Conservation (phyloP, 2,797 vertebrate species). For the Phoeniculus purpureus region DNA sequence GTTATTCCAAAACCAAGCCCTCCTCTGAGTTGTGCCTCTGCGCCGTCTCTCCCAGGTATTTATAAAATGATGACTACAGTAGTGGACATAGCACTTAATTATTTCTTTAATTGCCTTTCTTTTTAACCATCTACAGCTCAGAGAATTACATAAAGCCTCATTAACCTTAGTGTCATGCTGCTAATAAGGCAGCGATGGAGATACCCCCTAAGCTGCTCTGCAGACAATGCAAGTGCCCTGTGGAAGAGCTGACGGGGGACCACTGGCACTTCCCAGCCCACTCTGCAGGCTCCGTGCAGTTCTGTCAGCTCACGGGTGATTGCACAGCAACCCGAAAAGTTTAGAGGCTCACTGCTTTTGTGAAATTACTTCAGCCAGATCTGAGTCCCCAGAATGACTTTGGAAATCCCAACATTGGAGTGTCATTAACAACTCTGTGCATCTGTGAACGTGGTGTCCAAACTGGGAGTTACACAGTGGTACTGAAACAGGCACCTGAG, state of each 20-base stretch:
- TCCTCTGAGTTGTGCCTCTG: background rate
- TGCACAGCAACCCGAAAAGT: background rate
- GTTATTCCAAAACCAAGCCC: conserved; percentile 20
- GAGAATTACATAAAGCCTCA: background rate
- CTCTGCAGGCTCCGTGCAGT: rapidly evolving
- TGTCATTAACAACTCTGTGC: background rate
- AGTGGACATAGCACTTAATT: background rate
- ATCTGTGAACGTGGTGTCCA: background rate
- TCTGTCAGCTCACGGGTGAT: rapidly evolving
- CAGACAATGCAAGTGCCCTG: background rate
- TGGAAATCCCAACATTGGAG: background rate
- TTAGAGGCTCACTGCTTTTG: background rate
- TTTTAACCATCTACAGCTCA: background rate
- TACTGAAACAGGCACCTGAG: background rate
- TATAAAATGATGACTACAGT: conserved; percentile 21
- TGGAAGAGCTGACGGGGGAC: background rate
- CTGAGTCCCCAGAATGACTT: background rate
- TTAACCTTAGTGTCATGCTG: conserved; percentile 23
- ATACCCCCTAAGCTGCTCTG: background rate
- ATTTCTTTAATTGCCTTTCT: conserved; percentile 1
- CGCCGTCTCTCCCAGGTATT: background rate
- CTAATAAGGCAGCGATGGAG: background rate
- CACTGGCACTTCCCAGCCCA: background rate
- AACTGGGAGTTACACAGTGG: background rate
- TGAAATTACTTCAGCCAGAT: background rate